Evolutionary conservation across 2,888 invertebrate genomes (phyloP).

Genomic region (Mantis religiosa): DNA sequence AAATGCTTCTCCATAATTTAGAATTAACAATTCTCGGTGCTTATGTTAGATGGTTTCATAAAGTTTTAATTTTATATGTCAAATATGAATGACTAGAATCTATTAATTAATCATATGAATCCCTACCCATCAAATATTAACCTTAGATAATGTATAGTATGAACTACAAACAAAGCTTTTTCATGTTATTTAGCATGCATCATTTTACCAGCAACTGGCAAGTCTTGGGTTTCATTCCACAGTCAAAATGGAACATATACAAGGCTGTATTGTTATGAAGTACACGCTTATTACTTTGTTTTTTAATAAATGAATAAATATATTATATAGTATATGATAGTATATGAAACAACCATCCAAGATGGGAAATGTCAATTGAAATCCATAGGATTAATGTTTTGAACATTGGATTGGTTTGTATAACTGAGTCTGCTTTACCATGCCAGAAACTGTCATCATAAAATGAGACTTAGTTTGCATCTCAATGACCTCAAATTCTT

Average conservation of each 20-base stretch:
- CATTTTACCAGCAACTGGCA: not conserved
- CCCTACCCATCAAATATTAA: not conserved
- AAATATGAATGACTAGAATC: not conserved
- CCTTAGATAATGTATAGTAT: not conserved
- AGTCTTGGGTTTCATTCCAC: not conserved
- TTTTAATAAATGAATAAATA: slow-evolving; percentile 8
- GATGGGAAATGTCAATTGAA: slow-evolving; percentile 24
- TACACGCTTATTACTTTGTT: slow-evolving; percentile 22
- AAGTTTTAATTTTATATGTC: not conserved
- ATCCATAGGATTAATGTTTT: slow-evolving; percentile 25
- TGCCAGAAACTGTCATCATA: not conserved
- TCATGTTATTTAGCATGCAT: not conserved
- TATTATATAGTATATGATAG: slow-evolving; percentile 10
- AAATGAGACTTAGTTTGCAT: not conserved
- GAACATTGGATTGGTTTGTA: slow-evolving; percentile 12
- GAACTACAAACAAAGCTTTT: no score
- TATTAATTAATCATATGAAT: not conserved
- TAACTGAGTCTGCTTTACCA: not conserved
- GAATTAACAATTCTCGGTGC: no score
- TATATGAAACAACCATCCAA: slow-evolving; percentile 22
- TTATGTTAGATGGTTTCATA: no score
- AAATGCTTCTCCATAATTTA: no score
- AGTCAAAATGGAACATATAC: not conserved
- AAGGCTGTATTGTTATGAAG: slow-evolving; percentile 17
- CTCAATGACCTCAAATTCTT: not conserved